Evolutionary conservation across 2,888 invertebrate genomes (phyloP), one percentile per base, ranked within the genome.

Genomic region (Sialis lutaria): DNA sequence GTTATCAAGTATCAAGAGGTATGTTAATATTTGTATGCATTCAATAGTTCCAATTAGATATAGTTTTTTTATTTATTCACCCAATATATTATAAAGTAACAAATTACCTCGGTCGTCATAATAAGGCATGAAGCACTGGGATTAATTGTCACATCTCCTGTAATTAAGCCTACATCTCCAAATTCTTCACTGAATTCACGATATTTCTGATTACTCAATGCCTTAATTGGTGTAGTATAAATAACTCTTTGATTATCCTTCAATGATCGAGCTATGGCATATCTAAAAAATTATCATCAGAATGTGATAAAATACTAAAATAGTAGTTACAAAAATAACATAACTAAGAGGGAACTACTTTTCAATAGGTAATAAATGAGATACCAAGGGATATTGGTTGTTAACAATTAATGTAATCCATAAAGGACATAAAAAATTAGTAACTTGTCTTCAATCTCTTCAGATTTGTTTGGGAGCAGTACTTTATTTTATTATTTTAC

Each of bases 191-290:
- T 84, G 62, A 99, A 89, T 64, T 99, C 98, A 53, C 98, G 73
- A 65, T 93, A 99, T 63, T 99, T 99, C 67, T 99, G 98, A 72
- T 99, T 99, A 55, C 96, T 96, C 40, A 99, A 68, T 0, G 98
- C 98, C 67, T 99, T 99, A 56, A 99, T 99, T 1, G 98, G 98
- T 7, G 98, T 97, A 9, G 98, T 99, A 65, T 98, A 99, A 57
- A 99, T 98, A 0, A 99, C 98, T 55, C 97, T 74, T 64, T 99
- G 98, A 59, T 96, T 93, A 56, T 87, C 84, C 53, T 84, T 79
- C 47, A 99, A 67, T 1, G 96, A 95, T 60, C 88, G 77, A 0
- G 98, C 97, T 60, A 99, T 91, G 1, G 96, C 90, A 72, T 95
- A 93, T 65, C 83, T 83, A 55, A 43, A 54, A 40, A 40, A 32